Percentiles rank a stretch among this genome's conserved stretches.
phyloP scores from a whole-genome alignment of 2,797 vertebrate species.

The Potorous gilbertii region DNA sequence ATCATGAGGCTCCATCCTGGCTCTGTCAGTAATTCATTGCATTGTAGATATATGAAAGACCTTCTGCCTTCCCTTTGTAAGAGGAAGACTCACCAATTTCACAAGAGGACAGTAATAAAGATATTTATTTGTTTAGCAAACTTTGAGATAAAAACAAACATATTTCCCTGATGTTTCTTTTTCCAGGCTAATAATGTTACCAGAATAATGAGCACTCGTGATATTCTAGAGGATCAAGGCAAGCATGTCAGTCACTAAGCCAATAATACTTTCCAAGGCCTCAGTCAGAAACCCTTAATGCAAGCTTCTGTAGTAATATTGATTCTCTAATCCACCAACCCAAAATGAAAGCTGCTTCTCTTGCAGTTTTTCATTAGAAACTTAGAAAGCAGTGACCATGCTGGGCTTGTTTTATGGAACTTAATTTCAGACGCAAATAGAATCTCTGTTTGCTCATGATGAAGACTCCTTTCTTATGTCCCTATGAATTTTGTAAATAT shows the following conservation, averaged over 20 bases:
- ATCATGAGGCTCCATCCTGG: not conserved
- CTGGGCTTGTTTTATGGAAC: not conserved
- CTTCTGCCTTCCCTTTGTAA: not conserved
- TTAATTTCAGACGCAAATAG: slow-evolving; percentile 32
- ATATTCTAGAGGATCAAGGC: not conserved
- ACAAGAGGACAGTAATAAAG: not conserved
- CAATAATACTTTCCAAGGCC: not conserved
- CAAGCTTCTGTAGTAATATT: not conserved
- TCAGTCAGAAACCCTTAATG: not conserved
- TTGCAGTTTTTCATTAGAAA: slow-evolving; percentile 26
- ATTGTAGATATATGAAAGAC: not conserved
- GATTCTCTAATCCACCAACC: not conserved
- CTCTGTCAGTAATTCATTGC: not conserved
- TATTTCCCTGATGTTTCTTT: not conserved
- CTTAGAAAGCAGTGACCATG: slow-evolving; percentile 4
- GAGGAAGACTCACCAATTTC: not conserved
- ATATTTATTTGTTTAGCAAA: not conserved
- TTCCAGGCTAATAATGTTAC: not conserved
- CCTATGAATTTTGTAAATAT: not conserved
- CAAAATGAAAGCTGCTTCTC: not conserved
- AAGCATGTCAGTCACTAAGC: not conserved
- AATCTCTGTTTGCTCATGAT: not conserved
- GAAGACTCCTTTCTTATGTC: not conserved
- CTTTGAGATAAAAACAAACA: not conserved
- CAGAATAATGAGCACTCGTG: not conserved